phyloP scores from a whole-genome alignment of 2,797 vertebrate genomes.

The Sparidentex hasta region DNA sequence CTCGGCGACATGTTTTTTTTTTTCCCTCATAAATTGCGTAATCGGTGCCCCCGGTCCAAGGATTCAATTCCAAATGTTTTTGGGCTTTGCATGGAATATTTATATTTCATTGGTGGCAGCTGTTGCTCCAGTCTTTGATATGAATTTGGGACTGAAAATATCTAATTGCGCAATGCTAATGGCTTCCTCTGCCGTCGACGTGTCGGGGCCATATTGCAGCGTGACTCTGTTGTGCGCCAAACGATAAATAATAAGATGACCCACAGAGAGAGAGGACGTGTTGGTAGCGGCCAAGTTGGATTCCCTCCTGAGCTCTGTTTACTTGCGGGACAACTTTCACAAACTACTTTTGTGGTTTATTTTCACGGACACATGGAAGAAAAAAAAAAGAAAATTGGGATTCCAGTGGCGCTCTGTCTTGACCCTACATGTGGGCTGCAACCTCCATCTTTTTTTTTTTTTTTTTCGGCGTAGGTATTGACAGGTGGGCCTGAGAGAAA shows the following conservation, averaged over 20 bases:
- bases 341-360: slow-evolving; percentile 38
- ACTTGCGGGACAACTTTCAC: slow-evolving; percentile 26
- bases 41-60: slow-evolving; percentile 59
- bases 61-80: slow-evolving; percentile 68
- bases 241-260: slow-evolving; percentile 22
- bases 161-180: slow-evolving; percentile 49
- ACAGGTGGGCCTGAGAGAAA: slow-evolving; percentile 72
- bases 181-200: slow-evolving; percentile 19
- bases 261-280: not conserved
- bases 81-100: slow-evolving; percentile 70
- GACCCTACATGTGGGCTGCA: slow-evolving; percentile 59
- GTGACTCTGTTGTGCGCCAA: slow-evolving; percentile 7
- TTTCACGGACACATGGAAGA: slow-evolving; percentile 17
- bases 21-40: slow-evolving; percentile 69
- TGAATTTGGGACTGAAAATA: slow-evolving; percentile 51
- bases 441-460: slow-evolving; percentile 70
- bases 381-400: slow-evolving; percentile 27
- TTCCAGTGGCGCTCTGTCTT: slow-evolving; percentile 49
- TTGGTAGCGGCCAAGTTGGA: not conserved
- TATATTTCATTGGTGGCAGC: slow-evolving; percentile 74
- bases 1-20: slow-evolving; percentile 59
- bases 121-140: slow-evolving; percentile 69
- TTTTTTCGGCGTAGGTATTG: slow-evolving; percentile 65
- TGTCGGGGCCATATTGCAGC: slow-evolving; percentile 14
- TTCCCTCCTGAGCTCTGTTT: slow-evolving; percentile 10